phyloP scores from a whole-genome alignment of 2,888 invertebrate genomes.

The Aspidapion aeneum region DNA sequence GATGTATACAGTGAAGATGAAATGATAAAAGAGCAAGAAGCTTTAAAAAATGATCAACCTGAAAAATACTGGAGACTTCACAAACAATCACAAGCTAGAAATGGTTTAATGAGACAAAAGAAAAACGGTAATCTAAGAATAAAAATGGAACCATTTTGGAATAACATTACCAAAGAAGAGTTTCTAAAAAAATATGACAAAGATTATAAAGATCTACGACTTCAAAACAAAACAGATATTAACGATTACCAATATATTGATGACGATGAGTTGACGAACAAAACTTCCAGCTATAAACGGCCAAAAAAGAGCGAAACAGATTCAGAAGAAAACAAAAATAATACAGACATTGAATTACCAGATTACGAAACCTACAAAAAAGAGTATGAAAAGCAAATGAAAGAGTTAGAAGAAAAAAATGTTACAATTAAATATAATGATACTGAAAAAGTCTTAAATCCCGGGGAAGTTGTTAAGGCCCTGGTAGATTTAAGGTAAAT shows the following conservation, averaged over 20 bases:
- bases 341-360: slow-evolving; percentile 25
- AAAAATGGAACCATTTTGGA: background rate
- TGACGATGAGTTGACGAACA: slow-evolving; percentile 20
- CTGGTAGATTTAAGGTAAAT: slow-evolving; percentile 40
- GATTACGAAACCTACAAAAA: slow-evolving; percentile 34
- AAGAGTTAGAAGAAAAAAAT: slow-evolving; percentile 38
- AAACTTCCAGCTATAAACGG: slow-evolving; percentile 8
- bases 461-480: slow-evolving; percentile 42
- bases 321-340: slow-evolving; percentile 8
- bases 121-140: background rate
- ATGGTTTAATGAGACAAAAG: slow-evolving; percentile 15
- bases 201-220: background rate
- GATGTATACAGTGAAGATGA: slow-evolving; percentile 46
- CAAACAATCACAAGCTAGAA: slow-evolving; percentile 12
- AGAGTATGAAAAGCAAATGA: slow-evolving; percentile 49
- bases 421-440: slow-evolving; percentile 47
- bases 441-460: slow-evolving; percentile 43
- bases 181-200: background rate
- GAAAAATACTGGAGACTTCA: slow-evolving; percentile 30
- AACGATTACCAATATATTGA: slow-evolving; percentile 20
- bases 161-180: background rate
- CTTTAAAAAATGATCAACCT: slow-evolving; percentile 12
- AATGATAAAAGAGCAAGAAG: slow-evolving; percentile 32
- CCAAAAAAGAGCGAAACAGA: slow-evolving; percentile 17
- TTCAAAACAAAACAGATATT: background rate